These are phyloP conservation scores for Sturnira hondurensis DNA, from an alignment of 2,113 vertebrate genomes.

Conservation along the genomic window DNA sequence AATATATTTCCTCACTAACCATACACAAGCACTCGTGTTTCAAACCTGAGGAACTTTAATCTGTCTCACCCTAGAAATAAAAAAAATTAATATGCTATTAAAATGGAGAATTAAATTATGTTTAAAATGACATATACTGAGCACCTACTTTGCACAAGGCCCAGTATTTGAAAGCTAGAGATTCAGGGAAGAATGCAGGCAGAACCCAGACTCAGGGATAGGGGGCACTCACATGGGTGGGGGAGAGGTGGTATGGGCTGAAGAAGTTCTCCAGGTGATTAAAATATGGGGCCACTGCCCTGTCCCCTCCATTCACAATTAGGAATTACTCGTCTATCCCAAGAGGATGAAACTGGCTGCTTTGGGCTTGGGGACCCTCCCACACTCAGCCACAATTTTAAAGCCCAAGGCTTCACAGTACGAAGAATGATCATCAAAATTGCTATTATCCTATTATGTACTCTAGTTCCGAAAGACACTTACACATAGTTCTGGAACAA, in stretches of 20 bases:
- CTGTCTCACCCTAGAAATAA: background rate
- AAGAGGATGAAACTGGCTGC: background rate
- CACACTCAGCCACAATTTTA: background rate
- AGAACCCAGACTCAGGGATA: background rate
- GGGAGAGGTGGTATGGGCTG: background rate
- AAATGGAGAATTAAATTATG: background rate
- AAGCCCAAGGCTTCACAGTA: background rate
- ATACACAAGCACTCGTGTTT: background rate
- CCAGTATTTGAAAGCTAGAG: background rate
- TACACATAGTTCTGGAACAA: background rate
- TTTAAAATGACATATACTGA: background rate
- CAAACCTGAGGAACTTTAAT: background rate
- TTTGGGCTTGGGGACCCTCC: background rate
- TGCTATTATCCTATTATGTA: background rate
- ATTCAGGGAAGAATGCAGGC: background rate
- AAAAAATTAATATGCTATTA: background rate
- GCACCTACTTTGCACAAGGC: background rate
- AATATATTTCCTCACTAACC: background rate
- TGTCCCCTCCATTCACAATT: background rate
- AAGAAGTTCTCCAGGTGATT: background rate
- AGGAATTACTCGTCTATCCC: background rate
- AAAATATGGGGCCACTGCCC: background rate
- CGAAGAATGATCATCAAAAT: background rate
- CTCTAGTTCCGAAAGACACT: background rate
- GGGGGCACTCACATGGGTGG: fast-evolving